Evolutionary conservation across 2,113 vertebrate species (phyloP).

Genomic region (Perognathus longimembris): DNA sequence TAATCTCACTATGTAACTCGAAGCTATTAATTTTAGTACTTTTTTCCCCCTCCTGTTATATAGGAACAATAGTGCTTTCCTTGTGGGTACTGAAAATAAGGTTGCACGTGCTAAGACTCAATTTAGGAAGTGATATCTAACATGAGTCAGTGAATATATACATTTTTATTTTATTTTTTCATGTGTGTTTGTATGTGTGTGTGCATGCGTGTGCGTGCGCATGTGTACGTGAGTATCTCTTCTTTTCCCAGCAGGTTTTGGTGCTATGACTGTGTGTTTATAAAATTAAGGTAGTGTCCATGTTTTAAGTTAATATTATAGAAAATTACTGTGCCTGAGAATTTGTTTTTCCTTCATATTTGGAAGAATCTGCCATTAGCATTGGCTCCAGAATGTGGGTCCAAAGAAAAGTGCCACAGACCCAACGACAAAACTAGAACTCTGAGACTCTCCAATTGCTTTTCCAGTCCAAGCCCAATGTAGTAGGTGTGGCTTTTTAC

Average conservation of each 20-base stretch:
- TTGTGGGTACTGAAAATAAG: neutral
- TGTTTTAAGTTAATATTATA: neutral
- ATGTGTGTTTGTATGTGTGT: no score
- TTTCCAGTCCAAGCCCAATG: neutral
- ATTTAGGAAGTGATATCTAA: neutral
- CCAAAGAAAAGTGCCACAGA: neutral
- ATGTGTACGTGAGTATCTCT: neutral
- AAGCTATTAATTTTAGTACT: neutral
- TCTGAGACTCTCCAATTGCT: neutral
- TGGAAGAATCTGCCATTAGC: neutral
- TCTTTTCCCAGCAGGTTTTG: conserved; percentile 17
- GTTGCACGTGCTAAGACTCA: neutral
- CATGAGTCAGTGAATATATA: neutral
- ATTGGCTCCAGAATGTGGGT: neutral
- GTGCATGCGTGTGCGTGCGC: no score
- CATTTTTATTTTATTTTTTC: neutral
- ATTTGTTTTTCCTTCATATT: neutral
- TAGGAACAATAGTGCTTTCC: neutral
- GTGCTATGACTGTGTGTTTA: neutral
- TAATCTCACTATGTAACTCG: neutral
- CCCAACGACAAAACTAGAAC: neutral
- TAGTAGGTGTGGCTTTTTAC: neutral
- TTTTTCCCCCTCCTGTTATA: neutral
- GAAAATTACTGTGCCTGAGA: neutral
- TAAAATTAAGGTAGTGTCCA: neutral